These are phyloP conservation scores for Dysmachus trigonus DNA, from an alignment of 2,888 invertebrate species.

Conservation along the genomic window DNA sequence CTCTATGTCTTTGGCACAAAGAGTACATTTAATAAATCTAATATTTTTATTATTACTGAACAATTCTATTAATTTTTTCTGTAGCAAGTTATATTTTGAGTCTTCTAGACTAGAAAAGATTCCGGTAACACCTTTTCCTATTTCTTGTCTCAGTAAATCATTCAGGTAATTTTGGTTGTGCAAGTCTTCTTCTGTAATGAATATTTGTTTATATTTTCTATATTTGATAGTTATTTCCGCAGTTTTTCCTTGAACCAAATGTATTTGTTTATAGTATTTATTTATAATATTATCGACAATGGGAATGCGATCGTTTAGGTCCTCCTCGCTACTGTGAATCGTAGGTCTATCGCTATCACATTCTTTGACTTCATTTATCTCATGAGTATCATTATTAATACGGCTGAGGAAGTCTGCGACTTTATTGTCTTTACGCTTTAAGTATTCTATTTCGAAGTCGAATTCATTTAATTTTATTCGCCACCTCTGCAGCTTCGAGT, in stretches of 20 bases:
- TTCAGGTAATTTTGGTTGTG: neutral
- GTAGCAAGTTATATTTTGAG: neutral
- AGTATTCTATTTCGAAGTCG: conserved; percentile 40
- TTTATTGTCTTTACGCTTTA: conserved; percentile 31
- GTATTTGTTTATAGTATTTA: neutral
- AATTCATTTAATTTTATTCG: conserved; percentile 56
- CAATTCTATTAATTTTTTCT: neutral
- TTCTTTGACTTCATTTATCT: neutral
- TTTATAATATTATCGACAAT: neutral
- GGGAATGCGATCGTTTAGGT: neutral
- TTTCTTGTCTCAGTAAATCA: neutral
- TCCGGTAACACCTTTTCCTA: neutral
- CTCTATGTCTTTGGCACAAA: neutral
- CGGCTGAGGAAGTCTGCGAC: neutral
- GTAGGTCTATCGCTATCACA: neutral
- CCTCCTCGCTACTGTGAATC: neutral
- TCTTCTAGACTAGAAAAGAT: neutral
- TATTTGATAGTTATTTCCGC: neutral
- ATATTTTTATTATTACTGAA: neutral
- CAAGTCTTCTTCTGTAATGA: neutral
- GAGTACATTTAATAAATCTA: neutral
- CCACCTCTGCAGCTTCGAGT: conserved; percentile 50
- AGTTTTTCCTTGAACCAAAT: neutral
- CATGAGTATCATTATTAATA: neutral
- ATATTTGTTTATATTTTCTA: neutral